These are phyloP conservation scores for Cyphomyrmex costatus DNA, from an alignment of 1,140 invertebrate species.

Conservation along the genomic window DNA sequence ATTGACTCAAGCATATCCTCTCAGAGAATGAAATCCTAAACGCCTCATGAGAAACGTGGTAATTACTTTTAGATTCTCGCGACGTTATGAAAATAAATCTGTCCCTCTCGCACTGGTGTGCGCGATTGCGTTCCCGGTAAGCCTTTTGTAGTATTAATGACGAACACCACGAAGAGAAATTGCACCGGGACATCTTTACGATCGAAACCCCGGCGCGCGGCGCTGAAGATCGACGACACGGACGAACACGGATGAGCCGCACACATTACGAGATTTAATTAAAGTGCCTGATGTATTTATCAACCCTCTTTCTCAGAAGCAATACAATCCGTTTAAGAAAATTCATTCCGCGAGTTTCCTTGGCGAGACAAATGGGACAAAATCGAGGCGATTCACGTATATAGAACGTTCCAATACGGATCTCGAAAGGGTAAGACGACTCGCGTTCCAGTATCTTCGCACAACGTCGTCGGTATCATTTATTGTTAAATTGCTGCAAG, in stretches of 20 bases:
- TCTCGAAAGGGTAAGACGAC: neutral
- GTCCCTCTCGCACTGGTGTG: slow-evolving; percentile 23
- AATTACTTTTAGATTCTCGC: slow-evolving; percentile 50
- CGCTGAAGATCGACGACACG: slow-evolving; percentile 30
- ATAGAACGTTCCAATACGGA: neutral
- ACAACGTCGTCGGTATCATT: neutral
- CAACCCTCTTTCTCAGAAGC: neutral
- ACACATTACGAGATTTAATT: slow-evolving; percentile 52
- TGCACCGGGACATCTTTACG: slow-evolving; percentile 50
- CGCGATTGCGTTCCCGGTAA: slow-evolving; percentile 9
- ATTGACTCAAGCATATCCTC: neutral
- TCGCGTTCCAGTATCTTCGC: neutral
- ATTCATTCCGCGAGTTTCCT: slow-evolving; percentile 15
- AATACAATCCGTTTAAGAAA: slow-evolving; percentile 33
- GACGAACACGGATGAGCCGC: slow-evolving; percentile 2
- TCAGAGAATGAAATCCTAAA: slow-evolving; percentile 33
- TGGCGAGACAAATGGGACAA: neutral
- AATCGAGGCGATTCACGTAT: neutral
- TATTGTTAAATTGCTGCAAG: slow-evolving; percentile 2
- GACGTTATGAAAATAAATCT: slow-evolving; percentile 50
- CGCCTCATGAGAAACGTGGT: neutral
- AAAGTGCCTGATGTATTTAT: slow-evolving; percentile 50
- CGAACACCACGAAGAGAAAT: slow-evolving; percentile 53
- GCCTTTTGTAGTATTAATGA: slow-evolving; percentile 56
- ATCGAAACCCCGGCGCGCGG: slow-evolving; percentile 13